phyloP scores from a whole-genome alignment of 2,797 vertebrate species.

The Urocyon cinereoargenteus region DNA sequence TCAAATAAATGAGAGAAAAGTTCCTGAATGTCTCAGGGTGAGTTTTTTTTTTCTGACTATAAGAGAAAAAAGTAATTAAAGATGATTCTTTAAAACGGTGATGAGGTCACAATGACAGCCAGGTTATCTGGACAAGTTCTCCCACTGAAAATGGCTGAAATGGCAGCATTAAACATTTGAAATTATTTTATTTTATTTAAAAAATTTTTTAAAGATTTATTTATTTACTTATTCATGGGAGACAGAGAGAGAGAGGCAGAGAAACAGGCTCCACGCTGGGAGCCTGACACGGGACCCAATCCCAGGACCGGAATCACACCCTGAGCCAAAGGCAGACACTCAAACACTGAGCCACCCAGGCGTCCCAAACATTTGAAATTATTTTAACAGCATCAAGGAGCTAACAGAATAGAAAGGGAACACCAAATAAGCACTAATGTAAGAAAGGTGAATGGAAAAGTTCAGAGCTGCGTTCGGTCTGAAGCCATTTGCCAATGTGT shows the following conservation, averaged over 20 bases:
- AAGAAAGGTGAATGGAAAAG: neutral
- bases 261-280: too few species aligned
- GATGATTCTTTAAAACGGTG: constrained; percentile 6
- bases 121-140: neutral
- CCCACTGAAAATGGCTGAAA: neutral
- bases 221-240: too few species aligned
- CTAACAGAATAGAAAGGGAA: constrained; percentile 42
- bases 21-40: neutral
- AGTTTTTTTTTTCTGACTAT: neutral
- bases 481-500: neutral
- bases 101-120: neutral
- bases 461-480: neutral
- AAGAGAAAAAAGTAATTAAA: constrained; percentile 15
- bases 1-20: neutral
- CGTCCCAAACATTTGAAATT: neutral
- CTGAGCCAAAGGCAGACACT: too few species aligned
- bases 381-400: constrained; percentile 25
- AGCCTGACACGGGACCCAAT: too few species aligned
- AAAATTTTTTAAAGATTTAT: too few species aligned
- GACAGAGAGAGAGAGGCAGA: too few species aligned
- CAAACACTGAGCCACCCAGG: too few species aligned
- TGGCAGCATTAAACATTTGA: neutral
- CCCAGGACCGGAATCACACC: too few species aligned
- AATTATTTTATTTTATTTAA: too few species aligned
- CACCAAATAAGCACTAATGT: neutral